phyloP scores from a whole-genome alignment of 2,888 invertebrate genomes.

The Netelia virgata region DNA sequence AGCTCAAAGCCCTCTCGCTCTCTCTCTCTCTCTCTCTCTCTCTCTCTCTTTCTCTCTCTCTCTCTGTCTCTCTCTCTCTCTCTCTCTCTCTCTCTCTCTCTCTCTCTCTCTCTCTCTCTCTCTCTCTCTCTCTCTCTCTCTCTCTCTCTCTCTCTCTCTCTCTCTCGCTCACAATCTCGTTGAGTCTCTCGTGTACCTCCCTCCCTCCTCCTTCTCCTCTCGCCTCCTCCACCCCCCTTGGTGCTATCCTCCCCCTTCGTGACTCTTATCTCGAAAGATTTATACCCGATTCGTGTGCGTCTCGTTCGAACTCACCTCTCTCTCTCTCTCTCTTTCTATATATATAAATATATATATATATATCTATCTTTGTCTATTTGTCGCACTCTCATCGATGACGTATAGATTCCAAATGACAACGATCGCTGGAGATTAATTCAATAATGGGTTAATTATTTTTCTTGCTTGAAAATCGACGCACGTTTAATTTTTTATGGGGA shows the following conservation, averaged over 20 bases:
- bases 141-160: slow-evolving; percentile 17
- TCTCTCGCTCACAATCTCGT: slow-evolving; percentile 20
- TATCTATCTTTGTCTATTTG: slow-evolving; percentile 19
- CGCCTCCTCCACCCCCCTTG: slow-evolving; percentile 36
- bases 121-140: slow-evolving; percentile 41
- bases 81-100: slow-evolving; percentile 19
- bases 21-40: slow-evolving; percentile 40
- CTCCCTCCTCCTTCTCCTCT: slow-evolving; percentile 19
- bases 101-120: slow-evolving; percentile 37
- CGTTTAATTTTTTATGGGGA: too few species aligned
- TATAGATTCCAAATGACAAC: slow-evolving; percentile 48
- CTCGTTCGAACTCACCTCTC: slow-evolving; percentile 26
- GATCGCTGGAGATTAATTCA: too few species aligned
- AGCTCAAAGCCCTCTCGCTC: slow-evolving; percentile 38
- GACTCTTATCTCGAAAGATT: slow-evolving; percentile 68
- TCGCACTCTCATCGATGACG: slow-evolving; percentile 20
- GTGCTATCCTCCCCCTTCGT: slow-evolving; percentile 28
- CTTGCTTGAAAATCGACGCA: too few species aligned
- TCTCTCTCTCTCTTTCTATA: slow-evolving; percentile 15
- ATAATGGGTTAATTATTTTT: too few species aligned
- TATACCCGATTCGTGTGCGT: slow-evolving; percentile 69
- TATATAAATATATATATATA: too few species aligned
- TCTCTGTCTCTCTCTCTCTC: slow-evolving; percentile 33
- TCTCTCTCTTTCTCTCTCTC: slow-evolving; percentile 10
- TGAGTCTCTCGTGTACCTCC: slow-evolving; percentile 34